Evolutionary conservation across 2,888 invertebrate genomes (phyloP).

Genomic region (Pachymerium ferrugineum): DNA sequence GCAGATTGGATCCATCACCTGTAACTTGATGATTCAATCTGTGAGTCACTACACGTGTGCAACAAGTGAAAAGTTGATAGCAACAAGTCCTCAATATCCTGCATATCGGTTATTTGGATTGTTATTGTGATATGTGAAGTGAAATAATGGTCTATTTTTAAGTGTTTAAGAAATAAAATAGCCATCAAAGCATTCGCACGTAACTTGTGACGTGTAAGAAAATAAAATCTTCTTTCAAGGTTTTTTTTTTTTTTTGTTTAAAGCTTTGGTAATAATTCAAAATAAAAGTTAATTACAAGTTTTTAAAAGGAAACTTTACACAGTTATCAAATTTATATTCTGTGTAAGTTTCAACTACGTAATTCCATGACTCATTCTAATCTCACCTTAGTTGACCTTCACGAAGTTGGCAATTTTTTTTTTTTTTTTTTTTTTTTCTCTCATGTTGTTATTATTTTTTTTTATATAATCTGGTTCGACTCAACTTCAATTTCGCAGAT

Average conservation of each 20-base stretch:
- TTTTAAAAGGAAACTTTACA: too few relatives aligned
- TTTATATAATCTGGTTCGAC: too few relatives aligned
- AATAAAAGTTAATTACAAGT: too few relatives aligned
- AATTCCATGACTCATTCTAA: conserved; percentile 2
- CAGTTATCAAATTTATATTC: background rate
- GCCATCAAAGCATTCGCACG: too few relatives aligned
- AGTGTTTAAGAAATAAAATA: too few relatives aligned
- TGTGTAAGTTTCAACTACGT: background rate
- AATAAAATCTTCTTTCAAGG: too few relatives aligned
- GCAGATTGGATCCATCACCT: conserved; percentile 24
- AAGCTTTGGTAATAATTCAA: too few relatives aligned
- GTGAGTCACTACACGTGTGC: conserved; percentile 20
- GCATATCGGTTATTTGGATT: background rate
- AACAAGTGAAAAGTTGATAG: conserved; percentile 14
- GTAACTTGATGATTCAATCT: conserved; percentile 15
- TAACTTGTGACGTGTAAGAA: too few relatives aligned
- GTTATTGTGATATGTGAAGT: background rate
- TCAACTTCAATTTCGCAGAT: too few relatives aligned
- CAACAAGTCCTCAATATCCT: background rate
- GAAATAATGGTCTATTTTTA: background rate
- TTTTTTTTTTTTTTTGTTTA: too few relatives aligned
- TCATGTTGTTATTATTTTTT: background rate
- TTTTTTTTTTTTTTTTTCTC: background rate
- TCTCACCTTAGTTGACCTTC: conserved; percentile 11
- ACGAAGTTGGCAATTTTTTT: background rate